Conservation (phyloP, 1,140 invertebrate genomes). For the Drosophila punjabiensis region DNA sequence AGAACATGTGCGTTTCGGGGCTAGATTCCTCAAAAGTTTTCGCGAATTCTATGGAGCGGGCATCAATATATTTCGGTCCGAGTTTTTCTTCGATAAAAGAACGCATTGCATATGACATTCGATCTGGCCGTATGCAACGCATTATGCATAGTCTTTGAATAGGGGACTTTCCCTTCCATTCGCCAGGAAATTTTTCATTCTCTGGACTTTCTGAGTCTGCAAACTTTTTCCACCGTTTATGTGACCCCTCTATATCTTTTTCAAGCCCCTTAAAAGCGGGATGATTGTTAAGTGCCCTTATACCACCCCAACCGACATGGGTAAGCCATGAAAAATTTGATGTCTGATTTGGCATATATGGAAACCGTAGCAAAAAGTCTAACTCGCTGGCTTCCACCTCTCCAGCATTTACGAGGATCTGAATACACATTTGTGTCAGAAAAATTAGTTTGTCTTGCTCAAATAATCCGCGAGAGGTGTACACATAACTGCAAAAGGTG, state of each 20-base stretch:
- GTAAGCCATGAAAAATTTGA: conserved; percentile 95
- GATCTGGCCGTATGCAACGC: conserved; percentile 94
- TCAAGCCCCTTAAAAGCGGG: conserved; percentile 95
- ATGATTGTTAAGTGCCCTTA: conserved; percentile 91
- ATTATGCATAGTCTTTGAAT: conserved; percentile 96
- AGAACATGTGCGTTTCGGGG: conserved; percentile 95
- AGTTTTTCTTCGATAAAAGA: conserved; percentile 94
- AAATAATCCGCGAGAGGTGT: conserved; percentile 96
- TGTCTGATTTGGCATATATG: conserved; percentile 87
- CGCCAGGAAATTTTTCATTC: conserved; percentile 96
- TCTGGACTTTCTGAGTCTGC: conserved; percentile 96
- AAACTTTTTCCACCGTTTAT: conserved; percentile 96
- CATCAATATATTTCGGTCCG: conserved; percentile 93
- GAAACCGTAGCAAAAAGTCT: conserved; percentile 95
- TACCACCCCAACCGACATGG: conserved; percentile 94
- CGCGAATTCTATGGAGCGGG: conserved; percentile 91
- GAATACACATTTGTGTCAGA: conserved; percentile 94
- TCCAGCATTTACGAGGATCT: conserved; percentile 89
- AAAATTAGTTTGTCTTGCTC: conserved; percentile 97
- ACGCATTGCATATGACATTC: conserved; percentile 90
- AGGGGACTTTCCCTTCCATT: conserved; percentile 97
- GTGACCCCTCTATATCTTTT: conserved; percentile 96
- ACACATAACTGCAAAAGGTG: conserved; percentile 94
- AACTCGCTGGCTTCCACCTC: conserved; percentile 91
- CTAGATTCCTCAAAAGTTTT: conserved; percentile 95